Conservation (phyloP, 2,113 vertebrate genomes). For the Electrona antarctica region DNA sequence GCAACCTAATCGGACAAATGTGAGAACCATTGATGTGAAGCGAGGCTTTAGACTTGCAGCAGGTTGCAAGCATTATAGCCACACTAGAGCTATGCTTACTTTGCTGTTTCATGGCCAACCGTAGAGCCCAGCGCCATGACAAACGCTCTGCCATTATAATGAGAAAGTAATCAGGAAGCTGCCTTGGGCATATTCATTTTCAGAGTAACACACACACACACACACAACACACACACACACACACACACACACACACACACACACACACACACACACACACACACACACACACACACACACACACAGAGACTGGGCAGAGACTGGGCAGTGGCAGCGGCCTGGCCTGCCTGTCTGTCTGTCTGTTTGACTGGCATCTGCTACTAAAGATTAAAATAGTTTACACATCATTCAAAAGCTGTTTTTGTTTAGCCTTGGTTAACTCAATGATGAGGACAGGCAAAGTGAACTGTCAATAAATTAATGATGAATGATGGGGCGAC, state of each 20-base stretch:
- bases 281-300: too few relatives aligned
- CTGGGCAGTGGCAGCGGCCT: not conserved
- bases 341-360: constrained; percentile 6
- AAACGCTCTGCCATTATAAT: constrained; percentile 64
- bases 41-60: constrained; percentile 49
- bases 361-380: constrained; percentile 20
- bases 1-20: not conserved
- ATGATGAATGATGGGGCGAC: constrained; percentile 40
- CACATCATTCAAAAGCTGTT: constrained; percentile 34
- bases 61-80: constrained; percentile 32
- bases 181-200: constrained; percentile 72
- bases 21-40: constrained; percentile 43
- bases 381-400: constrained; percentile 43
- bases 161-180: constrained; percentile 72
- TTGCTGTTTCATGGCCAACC: constrained; percentile 65
- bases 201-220: constrained; percentile 21
- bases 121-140: constrained; percentile 41
- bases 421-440: constrained; percentile 51
- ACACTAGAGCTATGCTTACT: constrained; percentile 57
- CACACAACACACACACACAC: constrained; percentile 63
- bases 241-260: constrained; percentile 16
- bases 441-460: constrained; percentile 30
- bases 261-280: not conserved
- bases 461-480: constrained; percentile 25
- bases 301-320: too few relatives aligned